Base-by-base conservation (phyloP, 2,113 vertebrate species). In the Saimiri boliviensis region DNA sequence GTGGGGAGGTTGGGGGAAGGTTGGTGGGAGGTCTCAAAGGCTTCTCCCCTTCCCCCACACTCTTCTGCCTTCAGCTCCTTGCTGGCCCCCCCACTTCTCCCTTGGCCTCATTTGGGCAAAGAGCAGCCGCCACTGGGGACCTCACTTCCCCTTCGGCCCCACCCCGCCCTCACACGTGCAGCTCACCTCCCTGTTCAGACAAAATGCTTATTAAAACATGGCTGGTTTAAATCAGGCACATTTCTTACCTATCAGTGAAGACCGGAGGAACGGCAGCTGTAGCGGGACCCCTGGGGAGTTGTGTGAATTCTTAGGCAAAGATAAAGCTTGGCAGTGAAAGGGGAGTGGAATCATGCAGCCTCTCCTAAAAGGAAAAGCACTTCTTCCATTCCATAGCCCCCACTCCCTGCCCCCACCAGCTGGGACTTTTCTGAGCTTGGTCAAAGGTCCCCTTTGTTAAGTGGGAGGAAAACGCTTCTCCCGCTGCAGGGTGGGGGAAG, bases 381-480 rank as follows among this genome's bases (percentile, higher is more conserved):
- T 86, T 88, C 93, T 82, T 96, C 68, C 60, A 37, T 70, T 95
- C 56, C 54, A 6, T 76, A 81, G 58, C 23, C 23, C 56, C 73
- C 8, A 12, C 68, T 73, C 83, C 76, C 91, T 49, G 49, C 10
- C 77, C 81, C 58, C 49, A 16, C 37, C 19, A 79, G 73, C 54
- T 47, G 58, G 70, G 93, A 92, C 68, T 92, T 71, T 68, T 89
- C 49, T 79, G 71, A 92, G 56, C 47, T 88, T 49, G 88, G 90
- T 89, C 97, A 97, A 96, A 97, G 89, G 74, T 97, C 71, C 42
- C 71, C 42, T 68, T 2, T 23, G 35, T 32, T 4, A 13, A 58
- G 49, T 45, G 76, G 86, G 89, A 94, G 71, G 89, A 60, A 70
- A 73, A 49, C 1, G 52, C 47, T 63, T 71, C 76, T 89, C 32